Evolutionary conservation across 2,888 invertebrate species (phyloP).

Genomic region (Aporophyla nigra): DNA sequence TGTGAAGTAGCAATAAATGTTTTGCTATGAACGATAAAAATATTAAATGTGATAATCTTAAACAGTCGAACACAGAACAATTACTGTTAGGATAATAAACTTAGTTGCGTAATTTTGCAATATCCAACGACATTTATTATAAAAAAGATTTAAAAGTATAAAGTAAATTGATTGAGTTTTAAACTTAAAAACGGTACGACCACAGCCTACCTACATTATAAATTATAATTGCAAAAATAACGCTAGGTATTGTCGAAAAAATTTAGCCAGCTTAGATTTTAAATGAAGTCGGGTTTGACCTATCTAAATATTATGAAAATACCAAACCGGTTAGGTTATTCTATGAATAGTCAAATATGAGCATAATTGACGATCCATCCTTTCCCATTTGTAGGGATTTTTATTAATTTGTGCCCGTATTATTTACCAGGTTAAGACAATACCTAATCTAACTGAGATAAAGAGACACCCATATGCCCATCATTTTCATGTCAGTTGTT

Average conservation of each 20-base stretch:
- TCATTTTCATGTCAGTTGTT: not conserved
- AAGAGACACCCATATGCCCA: not conserved
- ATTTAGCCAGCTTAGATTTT: not conserved
- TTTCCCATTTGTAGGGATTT: not conserved
- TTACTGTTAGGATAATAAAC: not conserved
- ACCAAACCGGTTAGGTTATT: not conserved
- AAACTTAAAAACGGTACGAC: slow-evolving; percentile 8
- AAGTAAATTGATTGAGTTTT: not conserved
- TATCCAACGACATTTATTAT: not conserved
- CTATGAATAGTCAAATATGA: not conserved
- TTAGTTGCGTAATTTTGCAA: not conserved
- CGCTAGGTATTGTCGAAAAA: not conserved
- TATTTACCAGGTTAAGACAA: not conserved
- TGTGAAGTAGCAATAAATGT: not conserved
- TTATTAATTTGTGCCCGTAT: not conserved
- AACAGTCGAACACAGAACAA: not conserved
- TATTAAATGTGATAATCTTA: not conserved
- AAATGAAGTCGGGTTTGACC: slow-evolving; percentile 1
- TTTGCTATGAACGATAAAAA: not conserved
- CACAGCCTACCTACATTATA: slow-evolving; percentile 13
- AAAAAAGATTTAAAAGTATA: not conserved
- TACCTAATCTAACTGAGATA: not conserved
- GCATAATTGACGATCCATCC: not conserved
- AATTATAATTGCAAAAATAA: slow-evolving; percentile 9
- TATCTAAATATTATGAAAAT: slow-evolving; percentile 7